Base-by-base conservation (phyloP, 2,113 vertebrate species). In the Ovibos moschatus region DNA sequence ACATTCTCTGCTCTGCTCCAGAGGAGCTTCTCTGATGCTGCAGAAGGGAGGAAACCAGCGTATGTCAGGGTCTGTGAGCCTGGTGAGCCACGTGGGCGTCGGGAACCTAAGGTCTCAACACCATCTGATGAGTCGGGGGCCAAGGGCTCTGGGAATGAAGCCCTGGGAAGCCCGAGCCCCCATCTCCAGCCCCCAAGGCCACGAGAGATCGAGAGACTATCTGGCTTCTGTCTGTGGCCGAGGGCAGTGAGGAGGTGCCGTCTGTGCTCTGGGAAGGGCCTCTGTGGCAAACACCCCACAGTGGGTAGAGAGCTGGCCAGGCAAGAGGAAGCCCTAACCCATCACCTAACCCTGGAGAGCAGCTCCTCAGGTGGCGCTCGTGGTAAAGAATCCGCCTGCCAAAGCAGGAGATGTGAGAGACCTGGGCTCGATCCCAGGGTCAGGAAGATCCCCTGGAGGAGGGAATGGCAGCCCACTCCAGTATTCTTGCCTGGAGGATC, bases 111-210 rank as follows among this genome's bases (percentile, higher is more conserved):
- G 5, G 25, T 1, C 5, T 5, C 1, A 0, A 28, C 15, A 2
- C 11, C 2, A 0, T 17, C 2, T 9, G 50, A 27, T 2, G 57
- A 28, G 0, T 50, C 19, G 16, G 1, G 6, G 33, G 4, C 14
- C 1, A 1, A 21, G 50, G 27, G 62, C 25, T 55, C 21, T 13
- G 1, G 7, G 40, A 47, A 7, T 5, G n/a, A 36, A 25, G 74
- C 5, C 1, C 50, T 1, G 4, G 11, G n/a, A 33, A 36, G 25
- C 7, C 57, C 2, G 3, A 1, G 17, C 14, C 27, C 30, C 14
- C 21, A 12, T 43, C 19, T 15, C 5, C 8, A 78, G 67, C 30
- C 23, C 36, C 27, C 1, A 6, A 23, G 47, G 15, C 53, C 3
- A 0, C 2, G 17, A 16, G 8, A 27, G 21, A 36, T 23, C 28